A percentile compares a stretch with the other conserved stretches of the same genome.
Conservation (phyloP, 1,140 invertebrate species). For the Drosophila ironensis region DNA sequence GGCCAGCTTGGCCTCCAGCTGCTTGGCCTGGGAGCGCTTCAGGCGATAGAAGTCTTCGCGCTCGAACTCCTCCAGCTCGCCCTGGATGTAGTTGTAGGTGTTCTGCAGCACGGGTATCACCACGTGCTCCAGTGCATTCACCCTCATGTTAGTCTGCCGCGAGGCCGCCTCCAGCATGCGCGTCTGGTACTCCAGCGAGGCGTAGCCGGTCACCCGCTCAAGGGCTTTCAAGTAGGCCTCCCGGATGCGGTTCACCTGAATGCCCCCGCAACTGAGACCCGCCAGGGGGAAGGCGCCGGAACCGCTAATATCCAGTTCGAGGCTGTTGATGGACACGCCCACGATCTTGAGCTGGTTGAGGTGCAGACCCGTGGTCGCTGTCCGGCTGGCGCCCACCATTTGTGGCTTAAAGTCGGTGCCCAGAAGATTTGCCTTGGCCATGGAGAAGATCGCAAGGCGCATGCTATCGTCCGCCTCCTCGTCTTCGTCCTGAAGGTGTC, state of each 20-base stretch:
- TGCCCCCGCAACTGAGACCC: conserved; percentile 62
- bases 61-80: conserved; percentile 91
- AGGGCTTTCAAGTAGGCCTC: conserved; percentile 35
- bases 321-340: conserved; percentile 45
- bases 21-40: conserved; percentile 87
- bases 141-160: conserved; percentile 84
- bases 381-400: conserved; percentile 29
- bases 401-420: conserved; percentile 63
- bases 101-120: conserved; percentile 83
- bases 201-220: conserved; percentile 17
- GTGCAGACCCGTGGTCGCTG: conserved; percentile 1
- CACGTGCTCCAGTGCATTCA: conserved; percentile 92
- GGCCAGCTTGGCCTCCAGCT: conserved; percentile 83
- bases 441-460: conserved; percentile 60
- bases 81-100: conserved; percentile 89
- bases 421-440: conserved; percentile 69
- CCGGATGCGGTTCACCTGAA: conserved; percentile 60
- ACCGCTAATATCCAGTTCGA: conserved; percentile 35
- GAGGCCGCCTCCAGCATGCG: conserved; percentile 39
- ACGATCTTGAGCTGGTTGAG: conserved; percentile 50
- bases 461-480: conserved; percentile 31
- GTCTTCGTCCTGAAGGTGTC: conserved; percentile 12
- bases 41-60: conserved; percentile 92
- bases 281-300: conserved; percentile 31
- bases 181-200: conserved; percentile 54